Evolutionary conservation across 2,113 vertebrate genomes (phyloP).

Genomic region (Ophthalmolycus amberensis): DNA sequence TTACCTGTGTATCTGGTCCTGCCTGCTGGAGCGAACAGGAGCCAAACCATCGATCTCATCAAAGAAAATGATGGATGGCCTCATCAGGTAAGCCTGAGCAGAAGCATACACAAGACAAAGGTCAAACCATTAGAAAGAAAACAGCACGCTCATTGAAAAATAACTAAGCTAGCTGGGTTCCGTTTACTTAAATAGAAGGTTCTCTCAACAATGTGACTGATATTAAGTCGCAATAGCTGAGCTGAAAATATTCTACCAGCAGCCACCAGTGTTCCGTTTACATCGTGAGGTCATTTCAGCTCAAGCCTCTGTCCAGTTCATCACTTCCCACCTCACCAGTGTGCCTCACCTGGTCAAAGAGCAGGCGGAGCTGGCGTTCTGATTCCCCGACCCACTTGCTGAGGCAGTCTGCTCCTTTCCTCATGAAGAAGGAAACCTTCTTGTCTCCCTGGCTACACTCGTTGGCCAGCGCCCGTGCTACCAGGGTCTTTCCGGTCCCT

Average conservation of each 20-base stretch:
- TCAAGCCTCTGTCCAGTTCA: not conserved
- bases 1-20: conserved; percentile 99
- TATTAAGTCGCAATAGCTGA: not conserved
- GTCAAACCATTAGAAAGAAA: not conserved
- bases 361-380: conserved; percentile 96
- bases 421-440: conserved; percentile 99
- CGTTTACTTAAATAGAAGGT: not conserved
- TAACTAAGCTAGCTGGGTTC: not conserved
- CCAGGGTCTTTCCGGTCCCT: conserved; percentile 98
- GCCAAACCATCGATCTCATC: conserved; percentile 99
- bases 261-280: not conserved
- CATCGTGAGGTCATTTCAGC: not conserved
- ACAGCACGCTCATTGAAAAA: not conserved
- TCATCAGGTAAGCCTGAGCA: conserved; percentile 96
- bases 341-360: conserved; percentile 95
- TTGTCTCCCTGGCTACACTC: conserved; percentile 98
- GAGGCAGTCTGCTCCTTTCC: conserved; percentile 99
- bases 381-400: conserved; percentile 99
- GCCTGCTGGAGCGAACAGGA: conserved; percentile 97
- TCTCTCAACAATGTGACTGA: no score
- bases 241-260: not conserved
- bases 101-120: not conserved
- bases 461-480: conserved; percentile 97
- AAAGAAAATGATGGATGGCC: conserved; percentile 99
- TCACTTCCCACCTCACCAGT: no score